Base-by-base conservation (phyloP, 30 jellyfish, hydroid and myxozoan species). In the Aurelia sp. region DNA sequence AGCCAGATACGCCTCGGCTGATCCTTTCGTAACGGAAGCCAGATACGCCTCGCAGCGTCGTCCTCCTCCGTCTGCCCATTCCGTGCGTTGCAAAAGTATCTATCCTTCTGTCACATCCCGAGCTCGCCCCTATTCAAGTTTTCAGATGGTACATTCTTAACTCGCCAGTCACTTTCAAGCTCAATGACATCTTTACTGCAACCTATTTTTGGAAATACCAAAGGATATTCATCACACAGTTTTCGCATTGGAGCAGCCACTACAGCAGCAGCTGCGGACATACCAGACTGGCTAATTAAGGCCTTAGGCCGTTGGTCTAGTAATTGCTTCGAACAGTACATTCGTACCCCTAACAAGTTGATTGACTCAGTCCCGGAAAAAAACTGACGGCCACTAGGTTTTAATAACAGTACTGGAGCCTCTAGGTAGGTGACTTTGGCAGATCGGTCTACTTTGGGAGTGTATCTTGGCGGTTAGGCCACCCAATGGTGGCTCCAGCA, bases 261-360 rank as follows among this genome's bases (percentile, higher is more conserved):
- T 9, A 47, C 81, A 47, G 50, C 50, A 4, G 50, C 50, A 38
- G 81, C 81, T 38, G 81, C 67, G 20, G 40, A 65, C 30, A 8
- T 65, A 20, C 41, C 76, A 22, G 41, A n/a, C 41, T 65, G 41
- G 30, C 41, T 65, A 7, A 65, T 65, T 30, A 65, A 65, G 30
- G 63, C 19, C n/a, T 27, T 70, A 30, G 81, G 81, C 24, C 61
- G 63, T 24, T 70, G 81, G 81, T 70, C 81, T 10, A 70, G 81
- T 70, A 47, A 70, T 70, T 70, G 81, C 64, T 70, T 20, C 33
- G 59, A 70, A 38, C 63, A 47, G n/a, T 70, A 70, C 64, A 38
- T 70, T 70, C 81, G 81, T 7, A 30, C 81, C 11, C 81, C 61
- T 4, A 58, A 4, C 24, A 38, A 38, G 50, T 5, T 38, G 50